Conservation (phyloP, 2,797 vertebrate species). For the Remorina albescens region DNA sequence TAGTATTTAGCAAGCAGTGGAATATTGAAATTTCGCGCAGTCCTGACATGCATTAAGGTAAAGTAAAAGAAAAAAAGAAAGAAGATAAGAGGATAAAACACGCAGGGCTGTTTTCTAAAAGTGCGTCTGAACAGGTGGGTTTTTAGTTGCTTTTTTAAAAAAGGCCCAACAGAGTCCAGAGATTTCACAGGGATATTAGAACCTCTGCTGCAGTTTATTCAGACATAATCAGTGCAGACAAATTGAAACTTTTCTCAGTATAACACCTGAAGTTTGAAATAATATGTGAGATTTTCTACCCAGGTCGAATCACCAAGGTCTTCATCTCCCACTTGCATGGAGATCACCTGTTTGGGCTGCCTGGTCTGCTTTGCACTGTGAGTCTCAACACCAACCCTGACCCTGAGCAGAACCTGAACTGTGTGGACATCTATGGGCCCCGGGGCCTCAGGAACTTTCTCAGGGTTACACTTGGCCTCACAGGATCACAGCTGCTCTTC, state of each 20-base stretch:
- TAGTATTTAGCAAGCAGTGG: too few species aligned
- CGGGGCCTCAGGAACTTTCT: conserved; percentile 88
- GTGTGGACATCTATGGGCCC: conserved; percentile 91
- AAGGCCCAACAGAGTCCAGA: too few species aligned
- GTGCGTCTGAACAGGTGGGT: too few species aligned
- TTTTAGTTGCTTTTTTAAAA: too few species aligned
- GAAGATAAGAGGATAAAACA: too few species aligned
- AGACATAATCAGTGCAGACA: neutral
- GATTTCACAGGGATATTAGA: too few species aligned
- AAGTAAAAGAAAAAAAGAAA: too few species aligned
- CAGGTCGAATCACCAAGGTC: conserved; percentile 93
- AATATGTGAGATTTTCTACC: neutral
- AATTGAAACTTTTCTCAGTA: neutral
- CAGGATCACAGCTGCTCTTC: conserved; percentile 89
- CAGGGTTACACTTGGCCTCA: conserved; percentile 87
- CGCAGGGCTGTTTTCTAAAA: too few species aligned
- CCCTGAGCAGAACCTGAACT: conserved; percentile 52
- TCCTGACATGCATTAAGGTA: too few species aligned
- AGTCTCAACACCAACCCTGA: conserved; percentile 86
- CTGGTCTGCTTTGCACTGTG: conserved; percentile 93
- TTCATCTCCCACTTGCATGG: conserved; percentile 96
- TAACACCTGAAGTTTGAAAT: neutral
- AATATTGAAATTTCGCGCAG: too few species aligned
- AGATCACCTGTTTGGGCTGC: conserved; percentile 94
- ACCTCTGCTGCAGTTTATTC: neutral